phyloP scores from a whole-genome alignment of 37 sponge, comb jelly and placozoan genomes.

The Beroe forskalii region DNA sequence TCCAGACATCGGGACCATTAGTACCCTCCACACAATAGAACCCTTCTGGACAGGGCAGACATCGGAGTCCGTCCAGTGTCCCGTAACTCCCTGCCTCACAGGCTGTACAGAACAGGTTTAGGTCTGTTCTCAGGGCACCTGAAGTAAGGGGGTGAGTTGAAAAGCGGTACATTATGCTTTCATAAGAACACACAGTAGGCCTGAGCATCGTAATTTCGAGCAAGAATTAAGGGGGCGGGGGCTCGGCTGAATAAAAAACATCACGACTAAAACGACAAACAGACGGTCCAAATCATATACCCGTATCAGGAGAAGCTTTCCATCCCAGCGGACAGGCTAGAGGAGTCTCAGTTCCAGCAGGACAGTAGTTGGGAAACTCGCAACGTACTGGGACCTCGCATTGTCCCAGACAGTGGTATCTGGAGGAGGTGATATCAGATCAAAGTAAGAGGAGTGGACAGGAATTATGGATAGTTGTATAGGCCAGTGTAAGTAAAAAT shows the following conservation, averaged over 20 bases:
- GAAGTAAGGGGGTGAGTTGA: too few species aligned
- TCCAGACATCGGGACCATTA: constrained; percentile 55
- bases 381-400: not conserved
- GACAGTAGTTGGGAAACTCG: constrained; percentile 54
- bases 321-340: constrained; percentile 35
- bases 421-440: not conserved
- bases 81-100: constrained; percentile 38
- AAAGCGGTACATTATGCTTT: not conserved
- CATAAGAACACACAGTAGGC: not conserved
- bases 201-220: not conserved
- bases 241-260: too few species aligned
- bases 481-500: too few species aligned
- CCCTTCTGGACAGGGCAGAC: constrained; percentile 16
- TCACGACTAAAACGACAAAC: too few species aligned
- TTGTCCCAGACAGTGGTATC: not conserved
- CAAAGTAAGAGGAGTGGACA: not conserved
- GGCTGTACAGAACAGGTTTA: constrained; percentile 12
- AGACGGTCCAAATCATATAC: too few species aligned
- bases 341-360: not conserved
- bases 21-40: constrained; percentile 58
- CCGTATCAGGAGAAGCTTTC: constrained; percentile 22
- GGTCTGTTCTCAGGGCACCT: constrained; percentile 39
- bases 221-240: too few species aligned
- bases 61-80: not conserved
- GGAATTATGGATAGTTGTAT: too few species aligned